phyloP scores from a whole-genome alignment of 2,888 invertebrate species.

The Callimorpha dominula region DNA sequence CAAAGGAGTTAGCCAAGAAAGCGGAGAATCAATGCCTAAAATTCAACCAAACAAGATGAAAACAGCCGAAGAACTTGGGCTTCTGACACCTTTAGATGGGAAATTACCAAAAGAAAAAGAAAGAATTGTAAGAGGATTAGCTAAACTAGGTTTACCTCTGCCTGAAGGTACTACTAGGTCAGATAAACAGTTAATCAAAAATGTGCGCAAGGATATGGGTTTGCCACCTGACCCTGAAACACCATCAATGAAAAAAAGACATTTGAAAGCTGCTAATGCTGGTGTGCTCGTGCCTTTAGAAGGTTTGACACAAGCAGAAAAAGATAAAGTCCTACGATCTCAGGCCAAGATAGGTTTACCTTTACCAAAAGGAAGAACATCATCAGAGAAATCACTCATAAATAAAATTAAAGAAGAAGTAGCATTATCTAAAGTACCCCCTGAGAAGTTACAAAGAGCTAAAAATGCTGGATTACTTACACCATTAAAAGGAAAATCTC shows the following conservation, averaged over 20 bases:
- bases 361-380: slow-evolving; percentile 40
- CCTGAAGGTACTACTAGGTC: slow-evolving; percentile 55
- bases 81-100: slow-evolving; percentile 52
- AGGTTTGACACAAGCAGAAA: slow-evolving; percentile 26
- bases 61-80: slow-evolving; percentile 30
- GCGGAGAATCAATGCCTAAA: background rate
- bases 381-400: slow-evolving; percentile 44
- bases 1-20: background rate
- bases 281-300: slow-evolving; percentile 25
- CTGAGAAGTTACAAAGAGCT: slow-evolving; percentile 28
- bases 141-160: slow-evolving; percentile 46
- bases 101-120: slow-evolving; percentile 46
- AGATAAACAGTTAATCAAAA: slow-evolving; percentile 29
- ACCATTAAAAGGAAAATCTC: slow-evolving; percentile 57
- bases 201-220: slow-evolving; percentile 25
- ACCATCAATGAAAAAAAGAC: slow-evolving; percentile 31
- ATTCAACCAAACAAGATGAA: background rate
- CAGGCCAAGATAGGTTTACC: slow-evolving; percentile 30
- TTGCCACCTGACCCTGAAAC: slow-evolving; percentile 26
- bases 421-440: slow-evolving; percentile 23
- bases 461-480: slow-evolving; percentile 39
- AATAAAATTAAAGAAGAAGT: slow-evolving; percentile 30
- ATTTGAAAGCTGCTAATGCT: slow-evolving; percentile 20
- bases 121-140: slow-evolving; percentile 43
- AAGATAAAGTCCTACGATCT: slow-evolving; percentile 35